Conservation (phyloP, 2,113 vertebrate species). For the Daphoenositta chrysoptera region DNA sequence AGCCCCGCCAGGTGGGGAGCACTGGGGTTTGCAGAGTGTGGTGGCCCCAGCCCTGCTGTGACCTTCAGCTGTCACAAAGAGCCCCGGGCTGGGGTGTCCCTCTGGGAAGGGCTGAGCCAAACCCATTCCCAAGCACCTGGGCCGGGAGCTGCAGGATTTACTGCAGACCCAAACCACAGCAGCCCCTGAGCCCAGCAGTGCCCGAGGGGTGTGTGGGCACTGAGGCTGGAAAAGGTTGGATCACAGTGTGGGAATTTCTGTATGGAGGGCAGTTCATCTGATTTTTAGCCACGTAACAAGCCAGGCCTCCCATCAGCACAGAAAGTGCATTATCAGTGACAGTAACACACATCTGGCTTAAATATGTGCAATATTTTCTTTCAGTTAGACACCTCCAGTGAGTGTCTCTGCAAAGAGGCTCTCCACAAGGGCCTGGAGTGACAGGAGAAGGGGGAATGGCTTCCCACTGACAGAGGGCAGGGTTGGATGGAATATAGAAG, state of each 20-base stretch:
- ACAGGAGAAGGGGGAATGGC: background rate
- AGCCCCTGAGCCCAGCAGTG: background rate
- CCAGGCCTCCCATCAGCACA: background rate
- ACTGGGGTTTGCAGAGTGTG: background rate
- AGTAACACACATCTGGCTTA: background rate
- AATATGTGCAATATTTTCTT: background rate
- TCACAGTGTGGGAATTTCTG: background rate
- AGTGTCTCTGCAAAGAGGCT: background rate
- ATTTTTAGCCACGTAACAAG: background rate
- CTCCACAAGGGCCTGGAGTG: background rate
- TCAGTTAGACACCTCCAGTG: background rate
- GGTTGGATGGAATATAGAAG: background rate
- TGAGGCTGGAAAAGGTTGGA: background rate
- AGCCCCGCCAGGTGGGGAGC: rapidly evolving
- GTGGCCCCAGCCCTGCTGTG: background rate
- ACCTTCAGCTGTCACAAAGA: background rate
- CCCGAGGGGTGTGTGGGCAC: background rate
- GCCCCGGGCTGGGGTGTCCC: background rate
- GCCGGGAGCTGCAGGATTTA: background rate
- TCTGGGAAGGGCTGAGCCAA: background rate
- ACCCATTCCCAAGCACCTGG: background rate
- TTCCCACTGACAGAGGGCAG: background rate
- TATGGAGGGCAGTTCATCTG: no score
- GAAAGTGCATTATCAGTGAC: background rate
- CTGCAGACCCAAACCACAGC: background rate